Evolutionary conservation across 1,140 invertebrate genomes (phyloP).

Genomic region (Oncopodura yosiiana): DNA sequence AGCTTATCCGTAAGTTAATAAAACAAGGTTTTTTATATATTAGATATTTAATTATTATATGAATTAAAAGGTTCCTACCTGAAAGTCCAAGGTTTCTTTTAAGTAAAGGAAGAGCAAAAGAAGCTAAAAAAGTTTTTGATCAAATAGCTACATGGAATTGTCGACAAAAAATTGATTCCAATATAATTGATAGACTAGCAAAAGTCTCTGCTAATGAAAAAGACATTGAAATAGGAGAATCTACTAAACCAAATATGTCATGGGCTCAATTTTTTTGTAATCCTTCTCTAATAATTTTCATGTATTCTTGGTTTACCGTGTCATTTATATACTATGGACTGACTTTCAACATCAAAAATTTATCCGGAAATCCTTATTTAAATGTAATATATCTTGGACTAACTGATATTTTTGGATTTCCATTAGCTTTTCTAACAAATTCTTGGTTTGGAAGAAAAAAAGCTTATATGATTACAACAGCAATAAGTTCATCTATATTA

Average conservation of each 20-base stretch:
- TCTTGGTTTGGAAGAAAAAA: conserved; percentile 9
- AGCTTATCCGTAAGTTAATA: conserved; percentile 5
- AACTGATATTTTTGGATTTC: conserved; percentile 4
- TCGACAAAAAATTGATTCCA: too few species aligned
- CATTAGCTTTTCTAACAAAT: not conserved
- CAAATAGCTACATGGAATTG: conserved; percentile 31
- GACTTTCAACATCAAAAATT: conserved; percentile 20
- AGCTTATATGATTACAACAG: not conserved
- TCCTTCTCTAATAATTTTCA: not conserved
- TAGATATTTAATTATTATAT: not conserved
- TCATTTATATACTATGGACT: conserved; percentile 15
- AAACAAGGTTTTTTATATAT: not conserved
- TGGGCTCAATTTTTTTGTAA: conserved; percentile 3
- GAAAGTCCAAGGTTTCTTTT: conserved; percentile 32
- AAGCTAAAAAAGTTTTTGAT: conserved; percentile 25
- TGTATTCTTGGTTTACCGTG: conserved; percentile 11
- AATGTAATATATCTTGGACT: conserved; percentile 12
- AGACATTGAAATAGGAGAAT: not conserved
- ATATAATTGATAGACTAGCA: too few species aligned
- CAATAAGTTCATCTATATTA: not conserved
- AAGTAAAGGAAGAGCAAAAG: conserved; percentile 17
- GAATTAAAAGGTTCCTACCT: conserved; percentile 18
- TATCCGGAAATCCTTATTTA: conserved; percentile 10
- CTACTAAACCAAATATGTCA: too few species aligned
- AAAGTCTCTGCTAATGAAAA: not conserved